These are phyloP conservation scores for Penaeus indicus DNA, from an alignment of 1,140 invertebrate genomes.

Conservation along the genomic window DNA sequence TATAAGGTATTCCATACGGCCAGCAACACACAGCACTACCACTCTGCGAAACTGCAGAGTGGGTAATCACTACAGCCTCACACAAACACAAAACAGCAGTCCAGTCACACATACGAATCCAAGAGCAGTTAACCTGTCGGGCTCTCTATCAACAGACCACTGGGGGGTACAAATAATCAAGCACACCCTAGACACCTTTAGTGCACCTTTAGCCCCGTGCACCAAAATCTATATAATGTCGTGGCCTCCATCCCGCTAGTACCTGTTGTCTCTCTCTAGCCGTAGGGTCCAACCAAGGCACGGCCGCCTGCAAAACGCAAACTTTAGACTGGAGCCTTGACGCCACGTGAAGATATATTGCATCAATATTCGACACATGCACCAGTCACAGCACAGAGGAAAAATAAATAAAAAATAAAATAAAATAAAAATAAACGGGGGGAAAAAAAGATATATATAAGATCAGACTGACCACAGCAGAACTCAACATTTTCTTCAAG, in stretches of 20 bases:
- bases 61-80: neutral
- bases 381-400: conserved; percentile 62
- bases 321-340: conserved; percentile 63
- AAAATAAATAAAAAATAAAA: conserved; percentile 41
- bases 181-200: neutral
- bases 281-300: conserved; percentile 59
- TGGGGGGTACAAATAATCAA: too few relatives aligned
- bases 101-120: neutral
- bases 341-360: conserved; percentile 41
- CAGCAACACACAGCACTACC: too few relatives aligned
- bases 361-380: conserved; percentile 65
- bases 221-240: conserved; percentile 56
- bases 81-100: neutral
- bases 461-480: conserved; percentile 55
- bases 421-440: conserved; percentile 52
- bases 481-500: conserved; percentile 53
- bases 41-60: too few relatives aligned
- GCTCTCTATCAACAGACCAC: too few relatives aligned
- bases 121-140: too few relatives aligned
- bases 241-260: conserved; percentile 61
- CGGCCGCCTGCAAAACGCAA: conserved; percentile 65
- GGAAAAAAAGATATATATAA: neutral
- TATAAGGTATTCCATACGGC: conserved; percentile 5
- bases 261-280: conserved; percentile 62
- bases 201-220: conserved; percentile 52